Evolutionary conservation across 2,888 invertebrate genomes (phyloP), one percentile per base, ranked within the genome.

Genomic region (Chrysodeixis includens): DNA sequence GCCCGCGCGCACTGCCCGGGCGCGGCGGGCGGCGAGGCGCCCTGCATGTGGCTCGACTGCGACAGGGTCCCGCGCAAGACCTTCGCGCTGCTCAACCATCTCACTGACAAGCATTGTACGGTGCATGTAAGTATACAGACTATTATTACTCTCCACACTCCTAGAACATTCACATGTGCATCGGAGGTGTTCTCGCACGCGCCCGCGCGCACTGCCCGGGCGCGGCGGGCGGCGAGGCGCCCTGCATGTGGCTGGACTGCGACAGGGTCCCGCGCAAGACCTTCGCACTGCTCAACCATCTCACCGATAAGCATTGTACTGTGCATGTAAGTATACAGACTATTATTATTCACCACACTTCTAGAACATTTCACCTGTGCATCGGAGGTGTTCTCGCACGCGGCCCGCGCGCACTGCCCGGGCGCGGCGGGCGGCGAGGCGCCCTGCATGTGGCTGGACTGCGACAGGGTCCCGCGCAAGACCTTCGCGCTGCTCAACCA

Each of bases 401-500:
- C 97, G 4, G 98, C 98, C 80, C 97, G 97, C 59, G 95, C 96
- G 0, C 99, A 99, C 93, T 97, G 98, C 91, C 98, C 98, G 14
- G 75, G 81, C 1, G 81, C 78, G 26, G 91, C 95, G 22, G 96
- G 93, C 12, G 97, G 97, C 32, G 98, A 98, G 88, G 97, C 98
- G 73, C 96, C 97, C 18, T 99, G 99, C 88, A 95, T 97, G 89
- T 99, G 99, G 99, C 97, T 97, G 32, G 92, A 96, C 80, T 99
- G 99, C 91, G 99, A 99, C 94, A 97, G 97, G 52, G 97, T 99
- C 90, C 97, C 98, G 63, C 94, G 99, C 64, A 97, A 98, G 87
- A 96, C 98, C 62, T 99, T 99, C 95, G 99, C 99, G 0, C 95
- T 99, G 44, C 98, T 99, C 96, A 99, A 99, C 67, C 99, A 99